phyloP scores from a whole-genome alignment of 2,797 vertebrate genomes.

The Oreortyx pictus region DNA sequence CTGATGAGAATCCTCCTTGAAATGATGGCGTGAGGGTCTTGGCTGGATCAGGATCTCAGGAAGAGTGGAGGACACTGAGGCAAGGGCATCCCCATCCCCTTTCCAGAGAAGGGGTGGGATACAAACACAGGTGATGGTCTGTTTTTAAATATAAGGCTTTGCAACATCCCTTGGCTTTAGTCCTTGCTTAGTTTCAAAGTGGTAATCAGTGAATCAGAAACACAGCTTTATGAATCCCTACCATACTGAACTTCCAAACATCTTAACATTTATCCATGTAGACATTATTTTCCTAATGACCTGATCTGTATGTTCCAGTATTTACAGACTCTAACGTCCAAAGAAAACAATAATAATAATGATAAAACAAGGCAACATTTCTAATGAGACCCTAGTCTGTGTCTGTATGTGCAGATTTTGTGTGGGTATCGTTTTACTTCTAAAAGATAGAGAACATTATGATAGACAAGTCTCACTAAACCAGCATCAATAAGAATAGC shows the following conservation, averaged over 20 bases:
- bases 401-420: neutral
- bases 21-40: neutral
- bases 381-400: neutral
- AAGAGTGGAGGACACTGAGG: fast-evolving
- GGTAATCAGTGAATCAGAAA: neutral
- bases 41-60: neutral
- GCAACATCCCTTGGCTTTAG: neutral
- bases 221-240: neutral
- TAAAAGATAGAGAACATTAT: neutral
- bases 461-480: neutral
- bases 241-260: neutral
- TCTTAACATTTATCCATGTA: neutral
- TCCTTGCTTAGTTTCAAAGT: neutral
- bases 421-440: fast-evolving
- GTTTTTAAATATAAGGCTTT: neutral
- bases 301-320: neutral
- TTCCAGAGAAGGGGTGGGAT: neutral
- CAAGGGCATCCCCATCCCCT: neutral
- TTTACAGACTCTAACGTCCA: neutral
- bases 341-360: neutral
- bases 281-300: neutral
- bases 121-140: neutral
- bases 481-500: neutral
- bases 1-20: neutral
- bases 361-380: neutral